Evolutionary conservation across 2,113 vertebrate species (phyloP).

Genomic region (Plecotus auritus): DNA sequence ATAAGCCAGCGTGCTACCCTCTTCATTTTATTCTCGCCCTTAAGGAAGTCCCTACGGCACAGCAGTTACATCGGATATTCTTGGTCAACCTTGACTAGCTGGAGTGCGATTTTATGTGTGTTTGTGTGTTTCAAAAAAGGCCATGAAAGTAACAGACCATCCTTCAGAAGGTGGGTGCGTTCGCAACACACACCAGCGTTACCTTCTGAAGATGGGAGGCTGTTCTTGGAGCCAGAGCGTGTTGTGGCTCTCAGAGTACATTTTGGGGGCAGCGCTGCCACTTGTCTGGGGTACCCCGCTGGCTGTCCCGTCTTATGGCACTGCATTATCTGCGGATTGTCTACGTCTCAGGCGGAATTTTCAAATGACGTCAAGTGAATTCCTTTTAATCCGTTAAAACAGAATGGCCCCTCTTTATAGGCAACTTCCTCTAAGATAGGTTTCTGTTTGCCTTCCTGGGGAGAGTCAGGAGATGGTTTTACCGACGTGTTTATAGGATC

Average conservation of each 20-base stretch:
- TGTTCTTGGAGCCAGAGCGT: neutral
- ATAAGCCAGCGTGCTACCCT: neutral
- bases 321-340: neutral
- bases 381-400: neutral
- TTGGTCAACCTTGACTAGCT: neutral
- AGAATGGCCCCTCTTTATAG: neutral
- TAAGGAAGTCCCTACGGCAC: neutral
- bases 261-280: neutral
- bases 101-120: neutral
- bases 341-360: neutral
- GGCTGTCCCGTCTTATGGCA: neutral
- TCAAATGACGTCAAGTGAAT: neutral
- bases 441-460: constrained; percentile 17
- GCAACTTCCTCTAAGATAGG: neutral
- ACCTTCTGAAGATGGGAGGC: neutral
- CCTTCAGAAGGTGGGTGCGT: neutral
- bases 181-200: neutral
- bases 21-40: neutral
- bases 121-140: neutral
- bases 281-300: neutral
- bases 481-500: constrained; percentile 2
- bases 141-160: neutral
- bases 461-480: constrained; percentile 33
- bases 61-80: neutral
- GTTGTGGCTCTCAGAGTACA: neutral